phyloP scores from a whole-genome alignment of 2,888 invertebrate species.

The Drosophila multiciliata region DNA sequence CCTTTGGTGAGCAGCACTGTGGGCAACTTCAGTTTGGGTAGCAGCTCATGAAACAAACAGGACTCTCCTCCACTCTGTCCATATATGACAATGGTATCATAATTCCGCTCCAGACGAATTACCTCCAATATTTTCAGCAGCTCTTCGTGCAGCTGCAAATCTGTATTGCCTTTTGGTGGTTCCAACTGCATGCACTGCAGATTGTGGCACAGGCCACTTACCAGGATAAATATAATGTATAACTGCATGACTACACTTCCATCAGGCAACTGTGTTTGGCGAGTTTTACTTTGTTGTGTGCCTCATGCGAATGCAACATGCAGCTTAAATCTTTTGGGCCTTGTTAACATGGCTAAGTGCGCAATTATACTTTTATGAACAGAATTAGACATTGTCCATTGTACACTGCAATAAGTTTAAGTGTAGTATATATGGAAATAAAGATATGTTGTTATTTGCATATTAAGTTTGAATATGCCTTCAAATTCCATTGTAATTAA shows the following conservation, averaged over 20 bases:
- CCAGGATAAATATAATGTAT: not conserved
- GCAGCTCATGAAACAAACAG: not conserved
- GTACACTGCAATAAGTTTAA: not conserved
- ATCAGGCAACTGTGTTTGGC: slow-evolving; percentile 47
- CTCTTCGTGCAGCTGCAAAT: not conserved
- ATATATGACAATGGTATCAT: slow-evolving; percentile 18
- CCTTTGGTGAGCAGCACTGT: not conserved
- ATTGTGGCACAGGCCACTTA: slow-evolving; percentile 1
- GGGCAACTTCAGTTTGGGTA: not conserved
- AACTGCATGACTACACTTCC: slow-evolving; percentile 23
- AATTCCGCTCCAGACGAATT: slow-evolving; percentile 41
- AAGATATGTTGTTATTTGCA: not conserved
- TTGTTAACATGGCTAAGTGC: not conserved
- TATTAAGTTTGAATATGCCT: too few species aligned
- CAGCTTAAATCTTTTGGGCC: not conserved
- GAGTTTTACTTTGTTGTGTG: not conserved
- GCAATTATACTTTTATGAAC: not conserved
- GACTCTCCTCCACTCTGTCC: not conserved
- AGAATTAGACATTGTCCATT: not conserved
- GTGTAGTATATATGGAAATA: not conserved
- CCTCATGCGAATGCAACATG: not conserved
- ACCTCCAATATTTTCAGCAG: slow-evolving; percentile 30
- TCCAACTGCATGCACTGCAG: slow-evolving; percentile 13
- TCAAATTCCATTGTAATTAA: too few species aligned
- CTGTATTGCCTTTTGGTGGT: not conserved